phyloP scores from a whole-genome alignment of 1,140 invertebrate genomes.

The Himalopsyche phryganea region DNA sequence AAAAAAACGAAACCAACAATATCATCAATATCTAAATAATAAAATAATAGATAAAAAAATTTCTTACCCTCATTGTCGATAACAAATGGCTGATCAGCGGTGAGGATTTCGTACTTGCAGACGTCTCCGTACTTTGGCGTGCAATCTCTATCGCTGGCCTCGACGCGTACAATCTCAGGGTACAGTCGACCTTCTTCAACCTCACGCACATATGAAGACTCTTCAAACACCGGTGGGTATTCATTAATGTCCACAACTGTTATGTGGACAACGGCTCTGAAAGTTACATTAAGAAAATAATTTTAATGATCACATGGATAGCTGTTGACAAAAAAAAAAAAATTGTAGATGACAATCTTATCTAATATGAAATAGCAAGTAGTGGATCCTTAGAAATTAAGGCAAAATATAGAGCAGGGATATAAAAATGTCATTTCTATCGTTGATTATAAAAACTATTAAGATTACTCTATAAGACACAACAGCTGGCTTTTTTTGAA shows the following conservation, averaged over 20 bases:
- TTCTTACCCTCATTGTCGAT: constrained; percentile 93
- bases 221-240: constrained; percentile 83
- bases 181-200: constrained; percentile 90
- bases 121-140: constrained; percentile 90
- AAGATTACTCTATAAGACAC: too few relatives aligned
- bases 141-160: constrained; percentile 87
- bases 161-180: constrained; percentile 84
- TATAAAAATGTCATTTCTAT: too few relatives aligned
- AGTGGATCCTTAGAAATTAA: too few relatives aligned
- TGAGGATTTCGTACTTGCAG: constrained; percentile 93
- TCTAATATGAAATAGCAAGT: too few relatives aligned
- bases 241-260: constrained; percentile 95
- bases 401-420: too few relatives aligned
- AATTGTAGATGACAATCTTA: too few relatives aligned
- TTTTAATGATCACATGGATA: neutral
- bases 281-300: constrained; percentile 34
- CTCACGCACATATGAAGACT: constrained; percentile 83
- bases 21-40: too few relatives aligned
- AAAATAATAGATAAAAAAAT: too few relatives aligned
- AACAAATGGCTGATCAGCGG: constrained; percentile 83
- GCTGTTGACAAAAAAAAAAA: too few relatives aligned
- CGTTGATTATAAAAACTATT: too few relatives aligned
- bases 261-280: constrained; percentile 88
- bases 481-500: too few relatives aligned
- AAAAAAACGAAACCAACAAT: too few relatives aligned